Percentiles rank a stretch among this genome's conserved stretches.
Conservation (phyloP, 2,888 invertebrate species). For the Galeruca laticollis region DNA sequence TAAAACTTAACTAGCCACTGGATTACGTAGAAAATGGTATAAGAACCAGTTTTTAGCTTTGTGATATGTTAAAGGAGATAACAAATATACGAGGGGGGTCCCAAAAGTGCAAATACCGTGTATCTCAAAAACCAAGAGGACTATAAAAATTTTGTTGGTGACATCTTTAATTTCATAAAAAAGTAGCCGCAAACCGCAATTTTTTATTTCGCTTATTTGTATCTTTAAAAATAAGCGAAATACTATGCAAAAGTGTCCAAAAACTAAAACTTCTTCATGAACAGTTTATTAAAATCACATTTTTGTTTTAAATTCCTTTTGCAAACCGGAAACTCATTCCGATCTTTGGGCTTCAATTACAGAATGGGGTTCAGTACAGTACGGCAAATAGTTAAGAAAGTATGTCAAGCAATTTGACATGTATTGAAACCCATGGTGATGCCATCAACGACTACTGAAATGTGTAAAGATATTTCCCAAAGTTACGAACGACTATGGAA, state of each 20-base stretch:
- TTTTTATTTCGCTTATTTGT: not conserved
- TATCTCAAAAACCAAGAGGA: no score
- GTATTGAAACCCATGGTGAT: constrained; percentile 38
- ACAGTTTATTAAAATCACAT: constrained; percentile 12
- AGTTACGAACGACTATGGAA: constrained; percentile 45
- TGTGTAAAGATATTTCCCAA: constrained; percentile 43
- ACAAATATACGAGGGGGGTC: no score
- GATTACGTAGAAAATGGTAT: no score
- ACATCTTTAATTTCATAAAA: no score
- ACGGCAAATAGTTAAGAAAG: constrained; percentile 21
- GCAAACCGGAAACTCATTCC: constrained; percentile 51
- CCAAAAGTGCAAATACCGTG: no score
- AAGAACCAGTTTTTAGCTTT: no score
- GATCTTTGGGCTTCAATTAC: constrained; percentile 56
- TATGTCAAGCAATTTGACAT: constrained; percentile 37
- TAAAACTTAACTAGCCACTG: no score
- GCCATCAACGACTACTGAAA: constrained; percentile 43
- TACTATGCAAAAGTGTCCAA: no score
- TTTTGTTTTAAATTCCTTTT: no score
- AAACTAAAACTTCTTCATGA: constrained; percentile 8
- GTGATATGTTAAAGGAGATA: no score
- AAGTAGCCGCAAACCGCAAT: not conserved
- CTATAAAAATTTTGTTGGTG: no score
- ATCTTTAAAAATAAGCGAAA: not conserved
- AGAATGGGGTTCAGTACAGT: constrained; percentile 30